These are phyloP conservation scores for Troides oblongomaculatus DNA, from an alignment of 2,888 invertebrate genomes.

Conservation along the genomic window DNA sequence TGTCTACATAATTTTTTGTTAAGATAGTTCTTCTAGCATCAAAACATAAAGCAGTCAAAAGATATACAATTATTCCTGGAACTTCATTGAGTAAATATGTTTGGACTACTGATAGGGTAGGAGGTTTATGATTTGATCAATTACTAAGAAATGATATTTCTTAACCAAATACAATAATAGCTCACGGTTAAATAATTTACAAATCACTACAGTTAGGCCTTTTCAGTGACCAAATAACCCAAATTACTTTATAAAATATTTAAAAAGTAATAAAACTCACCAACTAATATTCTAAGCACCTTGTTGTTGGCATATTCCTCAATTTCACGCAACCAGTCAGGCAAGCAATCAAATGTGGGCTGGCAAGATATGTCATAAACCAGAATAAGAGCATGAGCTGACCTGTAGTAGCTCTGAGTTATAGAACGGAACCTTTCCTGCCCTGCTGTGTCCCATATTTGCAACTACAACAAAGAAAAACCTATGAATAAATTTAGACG, in stretches of 20 bases:
- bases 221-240: too few relatives aligned
- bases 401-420: constrained; percentile 98
- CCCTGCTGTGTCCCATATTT: constrained; percentile 99
- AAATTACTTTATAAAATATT: background rate
- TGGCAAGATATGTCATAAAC: constrained; percentile 99
- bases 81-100: too few relatives aligned
- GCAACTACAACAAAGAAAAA: constrained; percentile 82
- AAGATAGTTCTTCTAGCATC: too few relatives aligned
- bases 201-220: too few relatives aligned
- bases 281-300: constrained; percentile 96
- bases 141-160: too few relatives aligned
- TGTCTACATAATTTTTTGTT: too few relatives aligned
- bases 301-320: constrained; percentile 98
- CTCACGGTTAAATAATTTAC: too few relatives aligned
- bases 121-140: too few relatives aligned
- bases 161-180: too few relatives aligned
- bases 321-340: constrained; percentile 98
- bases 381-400: constrained; percentile 97
- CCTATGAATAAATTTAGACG: background rate
- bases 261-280: constrained; percentile 71
- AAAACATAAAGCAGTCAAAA: too few relatives aligned
- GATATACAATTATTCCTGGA: too few relatives aligned
- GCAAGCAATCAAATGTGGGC: constrained; percentile 97
- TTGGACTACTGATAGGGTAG: too few relatives aligned
- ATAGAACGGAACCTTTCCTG: constrained; percentile 98